Percentiles rank a stretch among this genome's conserved stretches.
Evolutionary conservation across 1,140 invertebrate genomes (phyloP).

Genomic region (Diachasmimorpha longicaudata): DNA sequence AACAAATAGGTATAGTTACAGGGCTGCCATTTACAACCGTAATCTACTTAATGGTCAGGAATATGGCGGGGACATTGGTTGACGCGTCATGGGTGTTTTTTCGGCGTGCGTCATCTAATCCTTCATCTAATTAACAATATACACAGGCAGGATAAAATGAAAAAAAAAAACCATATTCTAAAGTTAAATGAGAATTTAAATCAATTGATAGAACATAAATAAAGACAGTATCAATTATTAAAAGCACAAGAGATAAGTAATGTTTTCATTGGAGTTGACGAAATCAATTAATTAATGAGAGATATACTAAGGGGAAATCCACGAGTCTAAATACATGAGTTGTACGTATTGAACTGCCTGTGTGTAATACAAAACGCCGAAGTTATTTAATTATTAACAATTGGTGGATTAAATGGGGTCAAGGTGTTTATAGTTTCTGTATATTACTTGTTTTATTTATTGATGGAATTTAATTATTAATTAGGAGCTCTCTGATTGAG

Average conservation of each 20-base stretch:
- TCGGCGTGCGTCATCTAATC: conserved; percentile 77
- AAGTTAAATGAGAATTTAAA: neutral
- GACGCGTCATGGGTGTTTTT: conserved; percentile 78
- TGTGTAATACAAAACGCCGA: neutral
- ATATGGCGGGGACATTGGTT: conserved; percentile 73
- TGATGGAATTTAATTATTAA: neutral
- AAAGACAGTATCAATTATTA: neutral
- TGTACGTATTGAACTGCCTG: neutral
- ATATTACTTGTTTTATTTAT: neutral
- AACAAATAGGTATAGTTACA: conserved; percentile 86
- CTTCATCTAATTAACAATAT: conserved; percentile 36
- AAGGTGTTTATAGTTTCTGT: neutral
- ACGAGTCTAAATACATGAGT: no score
- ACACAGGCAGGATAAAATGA: neutral
- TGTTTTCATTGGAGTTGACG: neutral
- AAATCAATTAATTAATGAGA: no score
- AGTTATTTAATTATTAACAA: neutral
- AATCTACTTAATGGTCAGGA: conserved; percentile 66
- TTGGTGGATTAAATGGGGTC: neutral
- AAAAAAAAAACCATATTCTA: conserved; percentile 4
- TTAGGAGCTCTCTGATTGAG: neutral
- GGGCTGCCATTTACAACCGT: conserved; percentile 73
- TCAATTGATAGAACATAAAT: conserved; percentile 8
- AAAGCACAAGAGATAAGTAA: neutral
- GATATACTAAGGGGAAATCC: neutral